Base-by-base conservation (phyloP, 2,888 invertebrate species). In the Linnaemya tessellans region DNA sequence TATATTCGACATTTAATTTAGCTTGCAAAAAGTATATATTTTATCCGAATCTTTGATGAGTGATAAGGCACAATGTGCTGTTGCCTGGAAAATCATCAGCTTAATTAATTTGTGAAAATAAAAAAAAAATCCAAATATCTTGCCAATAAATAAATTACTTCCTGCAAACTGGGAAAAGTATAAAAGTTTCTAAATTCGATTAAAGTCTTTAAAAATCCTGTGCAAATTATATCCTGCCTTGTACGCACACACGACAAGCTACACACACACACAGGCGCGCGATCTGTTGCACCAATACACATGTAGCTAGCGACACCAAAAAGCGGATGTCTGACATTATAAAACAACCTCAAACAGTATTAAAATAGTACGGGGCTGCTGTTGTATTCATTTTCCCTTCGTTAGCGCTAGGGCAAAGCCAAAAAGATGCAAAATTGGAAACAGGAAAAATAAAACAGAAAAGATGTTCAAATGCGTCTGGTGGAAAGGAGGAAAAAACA, bases 241-340 rank as follows among this genome's bases (percentile, higher is more conserved):
- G 49, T 43, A 71, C 71, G 60, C 68, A 79, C 70, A 79, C 70
- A 65, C 43, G 38, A 4, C 22, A 65, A 49, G 15, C 9, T n/a
- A 20, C 22, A n/a, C 22, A 54, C 20, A 54, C 22, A 22, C 22
- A 20, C 20, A 20, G 11, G 25, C 25, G n/a, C 13, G 22, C 54
- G n/a, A n/a, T n/a, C n/a, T n/a, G n/a, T n/a, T n/a, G 22, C 4
- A 22, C 10, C 4, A 22, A 22, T 1, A 25, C 20, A 15, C 25
- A 25, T 15, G 62, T 15, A 22, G 20, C 20, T 13, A 38, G 13
- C 65, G 22, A 30, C 18, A 46, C 54, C 58, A 71, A 62, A 67
- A 70, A 82, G 65, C 82, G 85, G 85, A 85, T 85, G 85, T 85
- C 79, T 85, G 81, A 75, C 71, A 85, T 67, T 79, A 71, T 43